Conservation (phyloP, 2,888 invertebrate species). For the Muscina levida region DNA sequence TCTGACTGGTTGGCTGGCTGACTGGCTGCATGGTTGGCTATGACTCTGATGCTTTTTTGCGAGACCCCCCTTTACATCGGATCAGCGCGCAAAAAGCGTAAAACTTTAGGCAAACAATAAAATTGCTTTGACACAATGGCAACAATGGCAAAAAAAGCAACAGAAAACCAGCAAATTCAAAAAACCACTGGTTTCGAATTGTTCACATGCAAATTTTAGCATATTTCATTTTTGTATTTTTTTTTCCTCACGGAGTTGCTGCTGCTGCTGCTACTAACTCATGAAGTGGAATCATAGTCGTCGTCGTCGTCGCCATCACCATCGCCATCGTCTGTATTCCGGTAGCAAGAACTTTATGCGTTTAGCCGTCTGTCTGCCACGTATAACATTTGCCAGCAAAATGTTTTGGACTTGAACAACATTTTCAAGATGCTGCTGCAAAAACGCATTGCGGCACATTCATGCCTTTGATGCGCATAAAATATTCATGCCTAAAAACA, state of each 20-base stretch:
- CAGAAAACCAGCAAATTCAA: background rate
- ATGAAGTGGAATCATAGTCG: background rate
- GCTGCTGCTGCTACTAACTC: background rate
- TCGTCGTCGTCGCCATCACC: too few relatives aligned
- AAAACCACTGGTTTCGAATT: constrained; percentile 1
- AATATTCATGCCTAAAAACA: constrained; percentile 1
- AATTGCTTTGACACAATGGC: constrained; percentile 33
- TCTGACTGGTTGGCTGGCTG: background rate
- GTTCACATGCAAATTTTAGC: constrained; percentile 35
- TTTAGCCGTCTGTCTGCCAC: background rate
- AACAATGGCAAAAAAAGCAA: background rate
- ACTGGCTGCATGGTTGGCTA: background rate
- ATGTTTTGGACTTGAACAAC: background rate
- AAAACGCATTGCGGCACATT: constrained; percentile 29
- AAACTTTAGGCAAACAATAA: constrained; percentile 28
- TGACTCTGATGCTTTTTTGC: background rate
- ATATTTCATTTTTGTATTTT: constrained; percentile 19
- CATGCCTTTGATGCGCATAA: background rate
- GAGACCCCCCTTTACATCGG: too few relatives aligned
- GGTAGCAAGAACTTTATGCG: background rate
- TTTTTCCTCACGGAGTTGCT: background rate
- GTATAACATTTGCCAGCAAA: constrained; percentile 5
- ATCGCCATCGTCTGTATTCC: too few relatives aligned
- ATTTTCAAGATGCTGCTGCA: constrained; percentile 15
- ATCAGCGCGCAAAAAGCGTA: too few relatives aligned